Evolutionary conservation across 2,888 invertebrate genomes (phyloP), one percentile per base, ranked within the genome.

Genomic region (Elmis aenea): DNA sequence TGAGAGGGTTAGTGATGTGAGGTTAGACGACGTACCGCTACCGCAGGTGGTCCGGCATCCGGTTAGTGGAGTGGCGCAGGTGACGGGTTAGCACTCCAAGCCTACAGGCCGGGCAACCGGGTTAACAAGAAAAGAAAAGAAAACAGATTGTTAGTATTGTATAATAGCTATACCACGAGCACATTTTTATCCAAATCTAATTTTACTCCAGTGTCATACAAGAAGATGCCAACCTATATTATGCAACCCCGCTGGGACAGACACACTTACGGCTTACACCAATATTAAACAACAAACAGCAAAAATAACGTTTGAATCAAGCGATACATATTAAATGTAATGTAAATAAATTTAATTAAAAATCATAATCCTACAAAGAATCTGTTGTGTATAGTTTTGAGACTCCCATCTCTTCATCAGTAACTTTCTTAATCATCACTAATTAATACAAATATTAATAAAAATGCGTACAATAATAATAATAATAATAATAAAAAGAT

Each of bases 61-160:
- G 58, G 62, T 62, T 63, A 63, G 62, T 61, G 55, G 60, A 52
- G 73, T 72, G 73, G 59, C 59, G 56, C 54, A 56, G 58, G 63
- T 63, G 63, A 59, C 60, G 60, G 57, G 78, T 81, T 82, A 82
- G 81, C 83, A 82, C 82, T 80, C 81, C 74, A 74, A 75, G 81
- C 81, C 82, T 82, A 81, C 59, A 64, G 63, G 64, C 64, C 64
- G 65, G 65, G 63, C 64, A 65, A 65, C 64, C 63, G 59, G 64
- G 66, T 67, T 66, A 67, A 66, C 65, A 67, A 64, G 64, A 67
- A 67, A 66, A 65, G 64, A 66, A 65, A 67, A 64, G 61, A 62
- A 57, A 62, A 63, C 66, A 66, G 64, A 61, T 59, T 66, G 66
- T 67, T 68, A 67, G 68, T 67, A 64, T 49, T 59, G 51, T 53